Evolutionary conservation across 1,140 invertebrate genomes (phyloP), one percentile per base, ranked within the genome.

Genomic region (Brachionus sp.): DNA sequence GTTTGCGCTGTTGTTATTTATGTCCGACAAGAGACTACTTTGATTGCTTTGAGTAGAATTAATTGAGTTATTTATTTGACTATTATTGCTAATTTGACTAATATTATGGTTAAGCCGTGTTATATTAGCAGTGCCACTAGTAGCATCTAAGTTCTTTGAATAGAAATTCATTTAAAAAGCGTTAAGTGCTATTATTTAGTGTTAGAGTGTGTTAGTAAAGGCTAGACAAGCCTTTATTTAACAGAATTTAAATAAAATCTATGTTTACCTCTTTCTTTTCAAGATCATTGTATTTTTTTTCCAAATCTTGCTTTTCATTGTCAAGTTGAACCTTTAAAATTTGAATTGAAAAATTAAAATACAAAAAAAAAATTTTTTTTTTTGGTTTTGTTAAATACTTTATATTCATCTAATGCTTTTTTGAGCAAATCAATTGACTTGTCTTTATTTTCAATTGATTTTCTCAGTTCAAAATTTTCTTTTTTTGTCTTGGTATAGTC

Each of bases 261-360:
- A 13, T 39, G 5, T 13, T 70, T 70, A 70, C 66, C 75, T 78
- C 46, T 62, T 78, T 78, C 29, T 62, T 78, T 78, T 78, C 75
- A 37, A 78, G 16, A 35, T 78, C 75, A 23, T 9, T n/a, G 19
- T 6, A 78, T 42, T 50, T 78, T 62, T 78, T 29, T 37, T 78
- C 75, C 42, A 78, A 78, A 10, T 78, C 75, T 57, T 57, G 44
- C 19, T 78, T 78, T 12, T 78, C 46, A 16, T 23, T 29, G 16
- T 78, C 53, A 13, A 78, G 75, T 19, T 78, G 75, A 46, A 70
- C 33, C 66, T 70, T 70, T n/a, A 1, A n/a, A 37, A 70, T 5
- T 16, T 12, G n/a, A 66, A 35, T 4, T n/a, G 9, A 39, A 19
- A 16, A 39, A 39, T 70, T 35, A 19, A 19, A 70, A 70, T 3